Evolutionary conservation across 1,140 invertebrate species (phyloP).

Genomic region (Lordiphosa clarofinis): DNA sequence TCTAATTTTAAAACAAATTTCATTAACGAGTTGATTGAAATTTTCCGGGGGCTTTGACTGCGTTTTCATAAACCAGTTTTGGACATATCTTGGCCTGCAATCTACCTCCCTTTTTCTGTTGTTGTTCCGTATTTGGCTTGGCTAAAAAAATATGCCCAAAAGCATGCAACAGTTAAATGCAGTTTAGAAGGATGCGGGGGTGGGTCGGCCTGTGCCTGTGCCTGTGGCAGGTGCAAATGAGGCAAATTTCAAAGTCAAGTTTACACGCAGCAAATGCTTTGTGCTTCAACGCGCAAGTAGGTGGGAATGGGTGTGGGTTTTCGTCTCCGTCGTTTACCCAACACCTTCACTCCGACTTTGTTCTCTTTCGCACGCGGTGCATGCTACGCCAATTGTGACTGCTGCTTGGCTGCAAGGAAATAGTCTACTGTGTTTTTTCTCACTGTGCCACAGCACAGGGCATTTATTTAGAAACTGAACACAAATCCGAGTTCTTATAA

Average conservation of each 20-base stretch:
- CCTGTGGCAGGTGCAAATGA: constrained; percentile 63
- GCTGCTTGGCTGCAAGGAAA: constrained; percentile 11
- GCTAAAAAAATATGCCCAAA: constrained; percentile 11
- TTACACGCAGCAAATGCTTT: constrained; percentile 74
- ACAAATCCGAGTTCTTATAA: no score
- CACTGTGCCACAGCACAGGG: constrained; percentile 5
- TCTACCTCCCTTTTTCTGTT: constrained; percentile 2
- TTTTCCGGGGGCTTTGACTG: constrained; percentile 15
- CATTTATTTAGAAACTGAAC: constrained; percentile 9
- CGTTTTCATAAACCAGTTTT: constrained; percentile 18
- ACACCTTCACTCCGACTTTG: no score
- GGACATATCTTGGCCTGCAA: constrained; percentile 7
- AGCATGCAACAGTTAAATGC: constrained; percentile 59
- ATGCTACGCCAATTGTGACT: constrained; percentile 17
- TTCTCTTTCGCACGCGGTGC: constrained; percentile 1
- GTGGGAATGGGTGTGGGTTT: background rate
- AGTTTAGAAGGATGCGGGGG: constrained; percentile 8
- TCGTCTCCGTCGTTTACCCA: background rate
- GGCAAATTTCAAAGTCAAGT: constrained; percentile 76
- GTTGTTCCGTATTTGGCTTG: background rate
- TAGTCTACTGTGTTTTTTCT: constrained; percentile 3
- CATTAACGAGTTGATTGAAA: constrained; percentile 61
- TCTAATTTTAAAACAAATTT: constrained; percentile 7
- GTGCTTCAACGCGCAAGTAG: constrained; percentile 44
- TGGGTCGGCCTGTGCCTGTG: no score